A percentile compares a stretch with the other conserved stretches of the same genome.
phyloP scores from a whole-genome alignment of 2,113 vertebrate genomes.

The Pseudolaguvia tuberculata region DNA sequence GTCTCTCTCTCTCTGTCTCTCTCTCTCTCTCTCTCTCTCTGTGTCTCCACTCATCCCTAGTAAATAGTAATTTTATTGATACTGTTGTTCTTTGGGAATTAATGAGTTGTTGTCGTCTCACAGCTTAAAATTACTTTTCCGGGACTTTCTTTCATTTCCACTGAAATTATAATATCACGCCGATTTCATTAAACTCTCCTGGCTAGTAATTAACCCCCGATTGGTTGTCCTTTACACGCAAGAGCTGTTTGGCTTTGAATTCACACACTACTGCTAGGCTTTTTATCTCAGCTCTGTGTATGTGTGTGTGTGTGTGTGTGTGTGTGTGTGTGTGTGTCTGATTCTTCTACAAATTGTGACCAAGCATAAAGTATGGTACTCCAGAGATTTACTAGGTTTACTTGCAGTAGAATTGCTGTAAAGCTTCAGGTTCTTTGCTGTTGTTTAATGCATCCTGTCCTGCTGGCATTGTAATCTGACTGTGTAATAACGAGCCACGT shows the following conservation, averaged over 20 bases:
- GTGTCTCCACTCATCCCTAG: conserved; percentile 52
- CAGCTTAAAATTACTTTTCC: conserved; percentile 60
- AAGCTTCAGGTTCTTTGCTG: conserved; percentile 5
- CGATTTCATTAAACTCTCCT: conserved; percentile 62
- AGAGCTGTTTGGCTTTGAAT: background rate
- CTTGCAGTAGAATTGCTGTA: background rate
- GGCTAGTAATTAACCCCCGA: conserved; percentile 60
- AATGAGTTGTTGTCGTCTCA: conserved; percentile 60
- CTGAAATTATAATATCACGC: conserved; percentile 64
- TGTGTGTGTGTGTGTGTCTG: background rate
- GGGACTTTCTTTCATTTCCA: conserved; percentile 51
- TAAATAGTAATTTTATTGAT: conserved; percentile 67
- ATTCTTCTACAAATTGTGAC: background rate
- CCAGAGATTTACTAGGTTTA: background rate
- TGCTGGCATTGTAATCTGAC: background rate
- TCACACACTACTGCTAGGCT: background rate
- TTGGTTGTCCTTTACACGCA: conserved; percentile 10
- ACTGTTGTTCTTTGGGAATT: conserved; percentile 62
- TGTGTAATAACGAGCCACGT: background rate
- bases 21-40: conserved; percentile 1
- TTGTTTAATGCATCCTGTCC: background rate
- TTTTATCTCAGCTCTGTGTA: background rate
- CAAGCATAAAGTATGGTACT: background rate
- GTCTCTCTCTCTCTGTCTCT: background rate
- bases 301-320: too few relatives aligned